Conservation (phyloP, 2,797 vertebrate genomes). For the Characodon lateralis region DNA sequence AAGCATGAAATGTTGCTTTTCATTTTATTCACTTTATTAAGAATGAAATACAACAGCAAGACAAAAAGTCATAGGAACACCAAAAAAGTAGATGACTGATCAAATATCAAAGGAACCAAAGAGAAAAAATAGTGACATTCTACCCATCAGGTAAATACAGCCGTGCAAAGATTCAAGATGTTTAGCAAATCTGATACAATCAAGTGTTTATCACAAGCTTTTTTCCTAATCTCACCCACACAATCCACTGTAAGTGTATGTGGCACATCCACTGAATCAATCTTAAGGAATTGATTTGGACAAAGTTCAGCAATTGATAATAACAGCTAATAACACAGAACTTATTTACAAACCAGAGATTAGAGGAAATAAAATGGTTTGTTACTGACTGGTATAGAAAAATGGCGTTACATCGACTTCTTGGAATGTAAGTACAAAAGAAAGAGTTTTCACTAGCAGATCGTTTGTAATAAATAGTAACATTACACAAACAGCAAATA, state of each 20-base stretch:
- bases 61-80: constrained; percentile 82
- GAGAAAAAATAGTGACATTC: constrained; percentile 60
- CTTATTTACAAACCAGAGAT: constrained; percentile 77
- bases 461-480: constrained; percentile 79
- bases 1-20: constrained; percentile 5
- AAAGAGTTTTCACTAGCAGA: constrained; percentile 70
- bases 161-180: constrained; percentile 66
- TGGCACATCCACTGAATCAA: constrained; percentile 40
- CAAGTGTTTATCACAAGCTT: constrained; percentile 59
- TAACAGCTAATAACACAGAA: constrained; percentile 71
- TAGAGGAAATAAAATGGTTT: constrained; percentile 68
- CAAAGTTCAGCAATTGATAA: constrained; percentile 67
- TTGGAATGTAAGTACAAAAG: constrained; percentile 56
- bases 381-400: constrained; percentile 62
- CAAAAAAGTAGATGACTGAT: constrained; percentile 72
- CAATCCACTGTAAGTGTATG: constrained; percentile 36
- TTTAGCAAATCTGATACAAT: constrained; percentile 67
- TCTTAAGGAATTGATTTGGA: constrained; percentile 53
- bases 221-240: constrained; percentile 48
- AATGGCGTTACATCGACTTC: constrained; percentile 56
- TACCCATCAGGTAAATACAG: constrained; percentile 67
- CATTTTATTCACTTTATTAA: constrained; percentile 82
- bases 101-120: constrained; percentile 76
- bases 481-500: constrained; percentile 70
- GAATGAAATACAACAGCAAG: constrained; percentile 85